Base-by-base conservation (phyloP, 2,888 invertebrate genomes). In the Chalcis sispes region DNA sequence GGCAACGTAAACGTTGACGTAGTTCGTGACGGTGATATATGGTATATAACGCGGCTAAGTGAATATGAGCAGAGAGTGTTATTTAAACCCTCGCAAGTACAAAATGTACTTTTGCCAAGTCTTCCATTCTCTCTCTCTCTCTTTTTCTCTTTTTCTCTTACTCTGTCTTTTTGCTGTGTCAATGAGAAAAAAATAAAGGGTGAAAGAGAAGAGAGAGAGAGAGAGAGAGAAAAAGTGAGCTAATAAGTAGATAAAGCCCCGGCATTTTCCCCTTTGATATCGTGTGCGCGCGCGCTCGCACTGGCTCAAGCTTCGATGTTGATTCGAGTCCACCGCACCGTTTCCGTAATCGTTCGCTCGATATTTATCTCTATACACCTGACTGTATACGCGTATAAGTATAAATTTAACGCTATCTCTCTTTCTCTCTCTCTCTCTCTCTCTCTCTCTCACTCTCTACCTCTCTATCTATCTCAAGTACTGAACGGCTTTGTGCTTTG, bases 261-360 rank as follows among this genome's bases (percentile, higher is more conserved):
- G 18, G 48, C n/a, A 18, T 64, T 50, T 29, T 20, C 29, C n/a
- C 65, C 25, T 65, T 50, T 65, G 65, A 52, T 36, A 29, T 13
- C 62, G 8, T 18, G 5, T 5, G 52, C 52, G 52, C 25, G 36
- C 20, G 20, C 32, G 58, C 50, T 46, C n/a, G 4, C n/a, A n/a
- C n/a, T n/a, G n/a, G n/a, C n/a, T 13, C 64, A 32, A 64, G 64
- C 29, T 29, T 64, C 62, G 27, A 46, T 48, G 64, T 50, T 48
- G 48, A 64, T 64, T 48, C 29, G 42, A 7, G 54, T 20, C 20
- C 36, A 1, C 32, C 20, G 29, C 8, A 7, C 23, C 4, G 27
- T 8, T 29, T 23, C 32, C 13, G 18, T 64, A 64, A 64, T 64
- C 50, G 64, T 64, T 50, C 48, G 64, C 48, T 64, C 64, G 48